Conservation (phyloP, 2,797 vertebrate species). For the Chaetophractus vellerosus region DNA sequence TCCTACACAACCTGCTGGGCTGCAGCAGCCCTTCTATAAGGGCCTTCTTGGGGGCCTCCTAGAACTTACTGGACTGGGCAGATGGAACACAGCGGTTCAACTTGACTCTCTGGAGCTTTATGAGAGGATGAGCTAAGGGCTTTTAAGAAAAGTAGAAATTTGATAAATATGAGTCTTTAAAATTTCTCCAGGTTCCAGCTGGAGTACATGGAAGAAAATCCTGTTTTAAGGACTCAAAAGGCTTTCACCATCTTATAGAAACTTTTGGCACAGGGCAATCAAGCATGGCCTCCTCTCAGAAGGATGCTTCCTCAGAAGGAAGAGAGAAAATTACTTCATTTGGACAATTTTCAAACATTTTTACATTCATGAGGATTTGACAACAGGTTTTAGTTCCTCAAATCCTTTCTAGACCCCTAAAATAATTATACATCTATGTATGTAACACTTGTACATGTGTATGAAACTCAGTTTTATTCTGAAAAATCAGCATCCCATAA, state of each 20-base stretch:
- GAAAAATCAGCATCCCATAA: constrained; percentile 12
- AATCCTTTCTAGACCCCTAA: constrained; percentile 51
- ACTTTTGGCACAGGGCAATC: not conserved
- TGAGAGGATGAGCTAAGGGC: not conserved
- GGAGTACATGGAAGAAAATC: not conserved
- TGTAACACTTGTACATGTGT: not conserved
- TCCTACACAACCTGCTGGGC: not conserved
- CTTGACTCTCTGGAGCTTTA: constrained; percentile 22
- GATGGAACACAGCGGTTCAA: not conserved
- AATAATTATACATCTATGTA: constrained; percentile 37
- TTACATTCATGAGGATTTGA: constrained; percentile 40
- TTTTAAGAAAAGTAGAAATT: constrained; percentile 56
- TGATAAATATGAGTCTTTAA: constrained; percentile 41
- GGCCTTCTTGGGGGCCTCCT: not conserved
- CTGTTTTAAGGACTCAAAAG: constrained; percentile 5
- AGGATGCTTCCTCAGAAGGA: not conserved
- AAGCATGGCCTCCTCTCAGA: not conserved
- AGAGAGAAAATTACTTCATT: not conserved
- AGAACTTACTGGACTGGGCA: not conserved
- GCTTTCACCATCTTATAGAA: not conserved
- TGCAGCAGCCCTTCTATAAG: not conserved
- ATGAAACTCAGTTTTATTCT: constrained; percentile 52
- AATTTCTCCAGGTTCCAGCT: constrained; percentile 46
- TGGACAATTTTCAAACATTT: constrained; percentile 59
- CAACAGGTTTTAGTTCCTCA: constrained; percentile 19